Evolutionary conservation across 2,113 vertebrate species (phyloP), one percentile per base, ranked within the genome.

Genomic region (Dipodomys stephensi): DNA sequence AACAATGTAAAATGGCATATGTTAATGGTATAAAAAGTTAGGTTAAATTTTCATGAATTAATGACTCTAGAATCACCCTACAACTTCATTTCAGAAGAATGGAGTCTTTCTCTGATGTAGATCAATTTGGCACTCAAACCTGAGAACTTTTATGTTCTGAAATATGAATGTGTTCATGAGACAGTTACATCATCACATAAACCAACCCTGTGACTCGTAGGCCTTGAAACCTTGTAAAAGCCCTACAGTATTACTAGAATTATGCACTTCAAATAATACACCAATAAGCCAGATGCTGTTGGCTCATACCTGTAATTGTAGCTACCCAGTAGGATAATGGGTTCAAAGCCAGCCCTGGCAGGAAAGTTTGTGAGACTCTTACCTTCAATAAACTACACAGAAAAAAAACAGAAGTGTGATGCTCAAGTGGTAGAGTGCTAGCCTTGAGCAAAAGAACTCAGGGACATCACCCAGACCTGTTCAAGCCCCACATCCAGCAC

Each of bases 81-180:
- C 19, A 62, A 39, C 7, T 68, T 69, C 12, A 83, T 28, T 81
- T 78, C 57, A 88, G 35, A 7, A 46, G 53, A 91, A 77, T 60
- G 28, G 49, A 88, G 57, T 91, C 19, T 71, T 76, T 88, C 25
- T 78, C 44, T 62, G n/a, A 62, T n/a, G 6, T 32, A 16, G 19
- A 22, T 60, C 23, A 62, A 62, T 67, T 78, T 44, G 93, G 68
- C 57, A 83, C 32, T 49, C 67, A 95, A 72, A 28, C 11, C 11
- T 0, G 72, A 86, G 30, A 32, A 15, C 27, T 77, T 88, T 88
- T 83, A 67, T 62, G 46, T 92, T 81, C 64, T 90, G n/a, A 95
- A 79, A 78, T 22, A 74, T 32, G 46, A 83, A 79, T 18, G 1
- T 82, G 22, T 28, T 69, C 39, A n/a, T 68, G 65, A 73, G 69